Conservation (phyloP, 2,113 vertebrate genomes). For the Pangasianodon gigas region DNA sequence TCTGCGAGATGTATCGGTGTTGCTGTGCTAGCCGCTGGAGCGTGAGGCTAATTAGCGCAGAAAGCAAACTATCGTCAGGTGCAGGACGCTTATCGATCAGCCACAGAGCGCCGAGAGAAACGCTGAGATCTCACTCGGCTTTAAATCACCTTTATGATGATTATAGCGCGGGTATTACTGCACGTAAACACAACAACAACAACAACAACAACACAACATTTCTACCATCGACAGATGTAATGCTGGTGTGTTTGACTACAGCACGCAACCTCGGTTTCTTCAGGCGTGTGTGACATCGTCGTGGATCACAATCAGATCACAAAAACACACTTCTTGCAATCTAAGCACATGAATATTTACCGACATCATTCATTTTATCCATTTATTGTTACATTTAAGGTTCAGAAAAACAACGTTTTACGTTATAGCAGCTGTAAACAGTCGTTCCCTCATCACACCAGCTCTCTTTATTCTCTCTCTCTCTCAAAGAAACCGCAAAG, state of each 20-base stretch:
- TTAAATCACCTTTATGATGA: background rate
- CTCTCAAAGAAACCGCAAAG: too few species aligned
- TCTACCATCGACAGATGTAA: background rate
- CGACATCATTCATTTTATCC: background rate
- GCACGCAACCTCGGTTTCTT: too few species aligned
- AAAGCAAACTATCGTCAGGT: slow-evolving; percentile 8
- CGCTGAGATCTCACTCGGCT: background rate
- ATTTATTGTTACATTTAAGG: background rate
- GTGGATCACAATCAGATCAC: background rate
- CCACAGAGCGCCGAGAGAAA: background rate
- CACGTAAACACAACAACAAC: background rate
- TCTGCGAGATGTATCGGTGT: background rate
- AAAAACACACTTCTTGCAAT: background rate
- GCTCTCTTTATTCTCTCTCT: background rate
- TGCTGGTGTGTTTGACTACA: background rate
- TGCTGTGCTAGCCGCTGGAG: background rate
- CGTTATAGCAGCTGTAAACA: background rate
- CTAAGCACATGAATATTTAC: background rate
- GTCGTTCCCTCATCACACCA: too few species aligned
- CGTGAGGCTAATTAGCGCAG: slow-evolving; percentile 3
- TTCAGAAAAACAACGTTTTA: background rate
- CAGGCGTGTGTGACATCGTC: background rate
- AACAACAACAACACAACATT: background rate
- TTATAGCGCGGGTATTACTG: background rate
- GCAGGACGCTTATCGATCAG: background rate